Evolutionary conservation across 1,140 invertebrate species (phyloP).

Genomic region (Drosophila sp.): DNA sequence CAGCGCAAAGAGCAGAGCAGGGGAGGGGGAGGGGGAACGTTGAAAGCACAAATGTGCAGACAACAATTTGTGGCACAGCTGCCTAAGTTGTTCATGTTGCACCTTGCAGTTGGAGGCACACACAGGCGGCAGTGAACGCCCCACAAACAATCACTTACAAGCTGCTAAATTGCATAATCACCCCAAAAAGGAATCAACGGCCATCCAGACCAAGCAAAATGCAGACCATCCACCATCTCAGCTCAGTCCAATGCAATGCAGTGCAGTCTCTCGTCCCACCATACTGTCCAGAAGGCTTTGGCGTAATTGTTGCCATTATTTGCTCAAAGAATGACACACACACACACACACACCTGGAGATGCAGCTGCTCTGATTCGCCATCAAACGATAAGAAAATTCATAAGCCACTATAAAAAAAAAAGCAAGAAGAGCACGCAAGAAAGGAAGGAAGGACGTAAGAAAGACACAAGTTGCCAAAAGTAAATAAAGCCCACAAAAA

Average conservation of each 20-base stretch:
- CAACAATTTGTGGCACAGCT: constrained; percentile 72
- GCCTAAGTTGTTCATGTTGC: constrained; percentile 53
- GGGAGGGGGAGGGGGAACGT: constrained; percentile 29
- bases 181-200: constrained; percentile 70
- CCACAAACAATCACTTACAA: constrained; percentile 82
- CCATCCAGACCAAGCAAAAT: constrained; percentile 27
- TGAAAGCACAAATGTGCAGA: constrained; percentile 71
- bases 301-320: constrained; percentile 79
- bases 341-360: constrained; percentile 9
- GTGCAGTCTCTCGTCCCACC: not conserved
- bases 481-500: constrained; percentile 66
- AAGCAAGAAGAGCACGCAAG: constrained; percentile 21
- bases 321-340: constrained; percentile 72
- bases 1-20: constrained; percentile 51
- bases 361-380: constrained; percentile 21
- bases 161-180: constrained; percentile 82
- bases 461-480: constrained; percentile 66
- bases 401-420: constrained; percentile 2
- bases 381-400: constrained; percentile 22
- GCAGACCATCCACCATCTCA: not conserved
- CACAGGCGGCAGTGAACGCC: constrained; percentile 49
- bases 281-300: constrained; percentile 21
- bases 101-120: constrained; percentile 59
- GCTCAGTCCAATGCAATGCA: too few species aligned
- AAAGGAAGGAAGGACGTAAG: constrained; percentile 36